Percentiles rank a stretch among this genome's conserved stretches.
Conservation (phyloP, 2,888 invertebrate species). For the Acanthosepion esculentum region DNA sequence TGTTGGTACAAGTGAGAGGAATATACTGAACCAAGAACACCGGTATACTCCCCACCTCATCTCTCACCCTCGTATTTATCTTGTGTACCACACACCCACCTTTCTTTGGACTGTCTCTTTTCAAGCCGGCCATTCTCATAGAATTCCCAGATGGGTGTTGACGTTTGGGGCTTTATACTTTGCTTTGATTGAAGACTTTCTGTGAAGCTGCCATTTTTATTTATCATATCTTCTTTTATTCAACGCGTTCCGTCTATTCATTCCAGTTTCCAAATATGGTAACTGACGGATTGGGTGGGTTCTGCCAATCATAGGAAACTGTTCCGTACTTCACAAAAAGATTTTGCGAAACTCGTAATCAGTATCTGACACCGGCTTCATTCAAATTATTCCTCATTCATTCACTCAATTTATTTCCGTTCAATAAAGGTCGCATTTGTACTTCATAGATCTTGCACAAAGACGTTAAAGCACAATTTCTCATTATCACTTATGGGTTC, state of each 20-base stretch:
- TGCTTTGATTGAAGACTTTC: not conserved
- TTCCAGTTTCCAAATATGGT: constrained; percentile 13
- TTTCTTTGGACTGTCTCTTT: not conserved
- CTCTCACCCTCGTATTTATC: not conserved
- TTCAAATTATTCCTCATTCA: not conserved
- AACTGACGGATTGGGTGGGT: not conserved
- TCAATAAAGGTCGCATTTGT: not conserved
- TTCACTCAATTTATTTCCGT: not conserved
- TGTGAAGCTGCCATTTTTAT: not conserved
- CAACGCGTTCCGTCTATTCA: not conserved
- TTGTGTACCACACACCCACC: no score
- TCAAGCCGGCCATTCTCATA: not conserved
- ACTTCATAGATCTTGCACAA: not conserved
- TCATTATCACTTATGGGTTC: not conserved
- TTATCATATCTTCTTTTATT: not conserved
- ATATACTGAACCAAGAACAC: not conserved
- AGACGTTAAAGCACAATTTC: not conserved
- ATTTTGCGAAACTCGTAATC: not conserved
- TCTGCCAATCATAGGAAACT: not conserved
- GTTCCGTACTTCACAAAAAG: not conserved
- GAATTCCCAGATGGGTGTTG: not conserved
- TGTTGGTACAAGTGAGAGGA: not conserved
- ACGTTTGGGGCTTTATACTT: not conserved
- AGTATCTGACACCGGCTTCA: not conserved
- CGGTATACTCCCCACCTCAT: no score